Evolutionary conservation across 1,140 invertebrate genomes (phyloP), one percentile per base, ranked within the genome.

Genomic region (Drosophila eugracilis): DNA sequence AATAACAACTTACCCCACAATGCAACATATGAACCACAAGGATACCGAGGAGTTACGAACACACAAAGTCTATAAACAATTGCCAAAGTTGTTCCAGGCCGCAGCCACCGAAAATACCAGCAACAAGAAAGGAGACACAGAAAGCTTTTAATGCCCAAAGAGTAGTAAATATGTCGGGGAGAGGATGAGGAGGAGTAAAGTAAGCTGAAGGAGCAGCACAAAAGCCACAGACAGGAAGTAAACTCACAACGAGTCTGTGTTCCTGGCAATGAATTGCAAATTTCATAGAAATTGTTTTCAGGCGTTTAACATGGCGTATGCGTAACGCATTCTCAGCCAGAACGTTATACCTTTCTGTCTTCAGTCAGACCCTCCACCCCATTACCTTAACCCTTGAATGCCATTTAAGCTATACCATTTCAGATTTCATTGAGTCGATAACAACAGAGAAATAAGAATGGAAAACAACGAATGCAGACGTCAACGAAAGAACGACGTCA

Each of bases 101-200:
- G 58, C 76, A 79, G 63, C 66, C 65, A 73, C 73, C 73, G 44
- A 48, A 52, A 79, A 76, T 49, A 71, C 54, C 34, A 65, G 47
- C 60, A 77, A 58, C 65, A 66, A 53, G 55, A 24, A 10, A 41
- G 45, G 10, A 44, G 26, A 48, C 47, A 53, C 26, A 45, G 70
- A 75, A 75, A 84, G 79, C 79, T 75, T 72, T 84, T 84, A 83
- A 83, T 83, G 78, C 79, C 62, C 72, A 71, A 70, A 83, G 78
- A 57, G 62, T 65, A 78, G 78, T 77, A 79, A 57, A 69, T 45
- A 67, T 60, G 48, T 53, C n/a, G n/a, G n/a, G n/a, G 58, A 49
- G 32, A 37, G 52, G 32, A 32, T 45, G 39, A 54, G 69, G 24
- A 73, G 44, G 14, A 50, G 62, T 57, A n/a, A n/a, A 30, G 45